A percentile compares a stretch with the other conserved stretches of the same genome.
phyloP scores from a whole-genome alignment of 2,113 vertebrate genomes.

The Chiloscyllium plagiosum region DNA sequence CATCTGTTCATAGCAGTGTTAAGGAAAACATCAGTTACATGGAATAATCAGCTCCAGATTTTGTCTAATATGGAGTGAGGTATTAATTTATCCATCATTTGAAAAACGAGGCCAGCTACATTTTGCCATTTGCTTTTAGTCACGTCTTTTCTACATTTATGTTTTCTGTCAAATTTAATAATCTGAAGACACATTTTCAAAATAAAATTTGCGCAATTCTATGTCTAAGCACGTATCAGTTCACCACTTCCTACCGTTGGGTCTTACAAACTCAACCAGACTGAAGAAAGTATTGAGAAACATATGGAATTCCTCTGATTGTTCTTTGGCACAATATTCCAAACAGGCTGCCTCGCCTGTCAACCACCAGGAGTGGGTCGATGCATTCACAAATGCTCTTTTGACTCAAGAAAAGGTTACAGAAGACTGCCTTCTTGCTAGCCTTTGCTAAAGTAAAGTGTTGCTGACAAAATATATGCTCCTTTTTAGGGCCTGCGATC shows the following conservation, averaged over 20 bases:
- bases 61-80: constrained; percentile 17
- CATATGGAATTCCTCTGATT: neutral
- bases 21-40: constrained; percentile 33
- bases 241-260: neutral
- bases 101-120: constrained; percentile 5
- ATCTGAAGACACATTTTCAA: constrained; percentile 10
- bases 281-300: neutral
- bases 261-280: neutral
- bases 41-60: constrained; percentile 24
- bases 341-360: neutral
- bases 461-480: too few relatives aligned
- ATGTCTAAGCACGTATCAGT: constrained; percentile 25
- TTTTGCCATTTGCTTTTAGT: constrained; percentile 16
- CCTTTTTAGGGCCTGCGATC: too few relatives aligned
- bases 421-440: neutral
- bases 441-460: neutral
- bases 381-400: neutral
- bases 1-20: constrained; percentile 24
- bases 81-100: constrained; percentile 32
- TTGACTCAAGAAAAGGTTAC: neutral
- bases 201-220: constrained; percentile 1
- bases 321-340: constrained; percentile 14
- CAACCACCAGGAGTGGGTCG: constrained; percentile 19
- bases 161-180: constrained; percentile 32
- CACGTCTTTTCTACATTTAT: neutral